phyloP scores from a whole-genome alignment of 1,140 invertebrate species.

The Nephila pilipes region DNA sequence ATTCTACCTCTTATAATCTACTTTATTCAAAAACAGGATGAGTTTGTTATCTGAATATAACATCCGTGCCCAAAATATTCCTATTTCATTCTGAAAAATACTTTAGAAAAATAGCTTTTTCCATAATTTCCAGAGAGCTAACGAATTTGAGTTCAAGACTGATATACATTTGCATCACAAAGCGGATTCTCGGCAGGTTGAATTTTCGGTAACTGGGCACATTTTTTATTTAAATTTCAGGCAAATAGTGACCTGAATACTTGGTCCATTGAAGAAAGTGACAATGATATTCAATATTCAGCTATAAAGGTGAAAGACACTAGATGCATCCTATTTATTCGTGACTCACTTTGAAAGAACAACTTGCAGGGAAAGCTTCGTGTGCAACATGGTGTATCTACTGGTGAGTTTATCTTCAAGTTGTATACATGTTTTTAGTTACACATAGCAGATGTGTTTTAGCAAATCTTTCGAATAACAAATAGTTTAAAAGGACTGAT shows the following conservation, averaged over 20 bases:
- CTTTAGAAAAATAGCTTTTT: neutral
- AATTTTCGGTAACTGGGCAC: slow-evolving; percentile 35
- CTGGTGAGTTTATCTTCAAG: neutral
- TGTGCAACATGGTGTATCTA: neutral
- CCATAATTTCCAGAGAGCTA: neutral
- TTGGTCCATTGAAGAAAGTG: slow-evolving; percentile 17
- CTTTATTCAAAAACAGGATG: too few relatives aligned
- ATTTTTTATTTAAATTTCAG: slow-evolving; percentile 36
- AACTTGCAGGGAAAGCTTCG: neutral
- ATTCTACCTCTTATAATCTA: too few relatives aligned
- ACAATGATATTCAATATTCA: slow-evolving; percentile 31
- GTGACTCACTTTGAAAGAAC: neutral
- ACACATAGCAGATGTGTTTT: too few relatives aligned
- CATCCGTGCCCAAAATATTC: neutral
- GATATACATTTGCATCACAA: slow-evolving; percentile 28
- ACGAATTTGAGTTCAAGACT: neutral
- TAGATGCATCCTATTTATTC: neutral
- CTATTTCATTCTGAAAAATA: neutral
- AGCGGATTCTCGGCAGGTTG: slow-evolving; percentile 21
- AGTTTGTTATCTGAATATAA: neutral
- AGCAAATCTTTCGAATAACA: too few relatives aligned
- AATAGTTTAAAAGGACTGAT: too few relatives aligned
- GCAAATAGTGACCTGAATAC: slow-evolving; percentile 34
- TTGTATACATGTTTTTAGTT: too few relatives aligned
- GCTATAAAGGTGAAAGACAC: slow-evolving; percentile 31